Evolutionary conservation across 2,797 vertebrate species (phyloP), one percentile per base, ranked within the genome.

Genomic region (Heteromormyrus szaboi): DNA sequence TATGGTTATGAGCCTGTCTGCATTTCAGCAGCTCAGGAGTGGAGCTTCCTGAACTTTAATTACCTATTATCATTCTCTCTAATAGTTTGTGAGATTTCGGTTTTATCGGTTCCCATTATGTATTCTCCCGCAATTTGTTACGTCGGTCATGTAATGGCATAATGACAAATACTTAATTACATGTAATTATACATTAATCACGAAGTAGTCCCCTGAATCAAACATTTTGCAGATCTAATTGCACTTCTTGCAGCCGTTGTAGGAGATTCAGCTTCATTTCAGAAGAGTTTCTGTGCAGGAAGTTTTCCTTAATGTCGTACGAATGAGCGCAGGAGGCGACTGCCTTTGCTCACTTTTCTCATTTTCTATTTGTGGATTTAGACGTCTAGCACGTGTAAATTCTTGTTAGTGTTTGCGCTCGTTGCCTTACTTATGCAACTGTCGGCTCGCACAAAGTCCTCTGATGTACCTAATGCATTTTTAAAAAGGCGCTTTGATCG

Each of bases 181-280:
- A 51, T 84, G 88, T 68, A 89, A 85, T 85, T 85, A 62, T 62
- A 50, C 88, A 87, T 89, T 89, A 79, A 89, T 89, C 88, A 44
- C 29, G 2, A 56, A 72, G 48, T 50, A 44, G 25, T 59, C 12
- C 48, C 65, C 68, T 19, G 81, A 76, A 59, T 89, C 54, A 86
- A 48, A 76, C 54, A 68, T 85, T 85, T 86, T 50, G 65, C 59
- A 87, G 84, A 76, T 79, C 14, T 68, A 65, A 89, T 85, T 86
- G 11, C 37, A 41, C 9, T 86, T 86, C 53, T 51, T 84, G 76
- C 37, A 81, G 37, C 37, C 17, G 2, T 46, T n/a, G 5, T 4
- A 29, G 50, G 12, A n/a, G 50, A 51, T 51, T 33, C 12, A 51
- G 50, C 48, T 33, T 25, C 25, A 33, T 53, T 33, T 25, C 3